Base-by-base conservation (phyloP, 2,888 invertebrate genomes). In the Watsonalla cultraria region DNA sequence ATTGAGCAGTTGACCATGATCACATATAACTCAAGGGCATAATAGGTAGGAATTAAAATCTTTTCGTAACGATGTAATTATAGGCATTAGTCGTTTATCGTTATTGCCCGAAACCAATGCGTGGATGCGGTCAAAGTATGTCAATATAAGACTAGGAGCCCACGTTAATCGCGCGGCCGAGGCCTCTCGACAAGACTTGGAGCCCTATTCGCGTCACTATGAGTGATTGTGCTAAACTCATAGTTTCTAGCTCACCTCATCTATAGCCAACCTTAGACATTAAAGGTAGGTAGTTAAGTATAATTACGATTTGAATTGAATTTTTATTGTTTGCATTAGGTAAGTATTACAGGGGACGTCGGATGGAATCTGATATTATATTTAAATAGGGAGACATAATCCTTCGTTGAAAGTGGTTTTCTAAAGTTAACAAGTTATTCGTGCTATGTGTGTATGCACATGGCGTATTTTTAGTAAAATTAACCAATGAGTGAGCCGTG, bases 201-300 rank as follows among this genome's bases (percentile, higher is more conserved):
- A 70, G 69, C 79, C 81, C 84, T 72, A 66, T 78, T 83, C 76
- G 79, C 79, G 70, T 86, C 80, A 87, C 90, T 90, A 89, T 89
- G 90, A 88, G 90, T 86, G 83, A 90, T 86, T 90, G 90, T 90
- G 90, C 90, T 90, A 84, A 90, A 86, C 90, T 90, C 90, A 90
- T 89, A 87, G 90, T 87, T 67, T n/a, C 69, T 89, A 90, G 86
- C 70, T 84, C 80, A 82, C 82, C 56, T 76, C 86, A 86, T 86
- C 65, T 57, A 68, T 87, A 85, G 83, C 65, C 68, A 82, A 82
- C 71, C 66, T 80, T 85, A 84, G 80, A 71, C 59, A 64, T 58
- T 61, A 62, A 65, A 68, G 24, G 24, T 24, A 24, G 24, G 67
- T 69, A 66, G 24, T 65, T 65, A 67, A 65, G 54, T 64, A 70